Percentiles rank a stretch among this genome's conserved stretches.
phyloP scores from a whole-genome alignment of 2,113 vertebrate species.

The Prunella fulvescens region DNA sequence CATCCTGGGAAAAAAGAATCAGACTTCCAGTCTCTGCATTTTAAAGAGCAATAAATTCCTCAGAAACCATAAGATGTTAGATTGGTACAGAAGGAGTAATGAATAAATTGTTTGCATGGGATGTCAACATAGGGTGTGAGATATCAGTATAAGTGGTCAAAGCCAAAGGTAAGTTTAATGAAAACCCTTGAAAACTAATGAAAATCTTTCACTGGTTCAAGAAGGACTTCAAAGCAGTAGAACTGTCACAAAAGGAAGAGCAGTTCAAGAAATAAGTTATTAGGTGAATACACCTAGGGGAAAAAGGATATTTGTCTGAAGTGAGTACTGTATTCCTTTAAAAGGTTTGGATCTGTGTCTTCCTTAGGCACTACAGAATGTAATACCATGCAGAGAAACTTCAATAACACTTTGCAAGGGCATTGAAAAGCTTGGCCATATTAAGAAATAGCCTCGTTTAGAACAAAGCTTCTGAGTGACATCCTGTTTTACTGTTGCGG shows the following conservation, averaged over 20 bases:
- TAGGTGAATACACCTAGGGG: neutral
- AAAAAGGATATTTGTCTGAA: neutral
- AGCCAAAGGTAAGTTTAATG: neutral
- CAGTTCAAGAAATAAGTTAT: neutral
- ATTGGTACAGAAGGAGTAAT: neutral
- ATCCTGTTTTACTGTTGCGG: neutral
- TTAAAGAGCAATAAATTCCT: neutral
- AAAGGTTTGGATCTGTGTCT: neutral
- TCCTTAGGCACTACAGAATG: neutral
- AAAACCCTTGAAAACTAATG: neutral
- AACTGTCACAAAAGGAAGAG: neutral
- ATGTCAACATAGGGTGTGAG: neutral
- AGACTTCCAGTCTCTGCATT: no score
- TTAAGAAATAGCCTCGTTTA: neutral
- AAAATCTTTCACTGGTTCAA: constrained; percentile 10
- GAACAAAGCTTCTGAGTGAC: neutral
- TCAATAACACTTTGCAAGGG: neutral
- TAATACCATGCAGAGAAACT: neutral
- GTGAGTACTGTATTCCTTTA: neutral
- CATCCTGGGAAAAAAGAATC: no score
- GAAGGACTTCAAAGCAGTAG: constrained; percentile 4
- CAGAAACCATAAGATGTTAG: neutral
- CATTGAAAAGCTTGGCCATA: neutral
- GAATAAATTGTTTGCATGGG: neutral
- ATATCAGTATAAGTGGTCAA: neutral